These are phyloP conservation scores for Arenicola marina DNA, from an alignment of 2,888 invertebrate genomes.

Conservation along the genomic window DNA sequence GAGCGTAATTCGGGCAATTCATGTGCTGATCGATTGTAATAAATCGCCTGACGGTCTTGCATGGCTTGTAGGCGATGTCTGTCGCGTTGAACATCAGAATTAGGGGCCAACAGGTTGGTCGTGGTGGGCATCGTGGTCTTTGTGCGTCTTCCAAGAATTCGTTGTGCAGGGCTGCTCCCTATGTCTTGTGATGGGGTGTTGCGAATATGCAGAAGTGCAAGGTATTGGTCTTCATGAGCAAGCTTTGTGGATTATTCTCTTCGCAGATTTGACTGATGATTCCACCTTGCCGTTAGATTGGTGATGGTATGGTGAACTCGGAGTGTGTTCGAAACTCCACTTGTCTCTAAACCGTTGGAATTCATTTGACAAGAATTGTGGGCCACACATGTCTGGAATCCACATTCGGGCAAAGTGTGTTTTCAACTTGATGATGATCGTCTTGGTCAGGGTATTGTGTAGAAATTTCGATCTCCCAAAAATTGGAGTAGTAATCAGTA, in stretches of 20 bases:
- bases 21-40: too few species aligned
- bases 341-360: not conserved
- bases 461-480: not conserved
- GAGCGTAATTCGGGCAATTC: too few species aligned
- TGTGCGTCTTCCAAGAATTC: not conserved
- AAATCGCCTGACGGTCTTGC: too few species aligned
- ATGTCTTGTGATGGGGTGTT: not conserved
- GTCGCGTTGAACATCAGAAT: too few species aligned
- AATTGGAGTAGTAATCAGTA: slow-evolving; percentile 5
- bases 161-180: not conserved
- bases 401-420: not conserved
- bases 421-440: slow-evolving; percentile 3
- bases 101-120: too few species aligned
- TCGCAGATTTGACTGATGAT: not conserved
- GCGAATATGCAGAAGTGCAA: not conserved
- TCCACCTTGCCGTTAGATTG: not conserved
- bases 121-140: not conserved
- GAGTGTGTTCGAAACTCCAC: not conserved
- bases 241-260: not conserved
- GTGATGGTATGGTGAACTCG: not conserved
- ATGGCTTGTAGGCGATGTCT: too few species aligned
- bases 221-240: not conserved
- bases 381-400: not conserved
- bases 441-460: not conserved
- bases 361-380: not conserved